Evolutionary conservation across 2,113 vertebrate species (phyloP).

Genomic region (Balaeniceps rex): DNA sequence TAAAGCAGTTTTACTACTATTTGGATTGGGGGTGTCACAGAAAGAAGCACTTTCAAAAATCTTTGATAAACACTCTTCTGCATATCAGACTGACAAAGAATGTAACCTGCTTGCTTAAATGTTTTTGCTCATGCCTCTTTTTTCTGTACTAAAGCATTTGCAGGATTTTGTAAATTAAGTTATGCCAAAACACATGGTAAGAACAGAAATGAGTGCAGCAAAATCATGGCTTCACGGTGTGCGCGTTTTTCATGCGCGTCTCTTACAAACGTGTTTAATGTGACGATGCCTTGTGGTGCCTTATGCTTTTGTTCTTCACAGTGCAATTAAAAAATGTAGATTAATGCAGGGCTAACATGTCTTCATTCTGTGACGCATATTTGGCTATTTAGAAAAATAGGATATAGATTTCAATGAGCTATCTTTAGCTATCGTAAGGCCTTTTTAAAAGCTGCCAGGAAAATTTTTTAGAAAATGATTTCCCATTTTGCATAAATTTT

Average conservation of each 20-base stretch:
- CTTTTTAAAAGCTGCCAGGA: constrained; percentile 38
- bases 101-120: not conserved
- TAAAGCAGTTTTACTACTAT: not conserved
- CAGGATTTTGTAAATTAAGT: not conserved
- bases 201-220: not conserved
- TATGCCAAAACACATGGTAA: not conserved
- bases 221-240: not conserved
- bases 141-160: not conserved
- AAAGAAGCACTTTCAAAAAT: not conserved
- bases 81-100: not conserved
- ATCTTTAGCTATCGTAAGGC: constrained; percentile 25
- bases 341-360: not conserved
- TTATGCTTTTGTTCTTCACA: constrained; percentile 15
- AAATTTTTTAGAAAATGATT: constrained; percentile 47
- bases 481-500: constrained; percentile 61
- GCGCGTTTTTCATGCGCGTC: rapidly evolving
- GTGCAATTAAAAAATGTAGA: constrained; percentile 7
- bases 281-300: not conserved
- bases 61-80: not conserved
- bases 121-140: not conserved
- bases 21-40: not conserved
- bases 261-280: not conserved
- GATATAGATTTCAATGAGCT: constrained; percentile 25
- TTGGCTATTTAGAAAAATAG: constrained; percentile 46
- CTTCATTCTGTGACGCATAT: constrained; percentile 33